Evolutionary conservation across 2,888 invertebrate species (phyloP).

Genomic region (Pogonocherus hispidulus): DNA sequence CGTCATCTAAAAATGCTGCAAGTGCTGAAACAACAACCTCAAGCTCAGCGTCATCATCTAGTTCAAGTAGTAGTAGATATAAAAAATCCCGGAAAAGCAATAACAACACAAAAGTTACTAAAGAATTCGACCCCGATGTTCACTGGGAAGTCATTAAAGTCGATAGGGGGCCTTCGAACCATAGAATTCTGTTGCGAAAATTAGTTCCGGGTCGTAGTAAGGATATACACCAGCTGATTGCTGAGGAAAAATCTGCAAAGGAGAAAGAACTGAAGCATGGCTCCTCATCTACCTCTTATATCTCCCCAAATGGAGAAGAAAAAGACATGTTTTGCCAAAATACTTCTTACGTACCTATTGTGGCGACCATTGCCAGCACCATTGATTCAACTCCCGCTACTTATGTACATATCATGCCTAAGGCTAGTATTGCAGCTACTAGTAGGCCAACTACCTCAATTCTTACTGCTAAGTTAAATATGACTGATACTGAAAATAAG

Average conservation of each 20-base stretch:
- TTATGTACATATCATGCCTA: conserved; percentile 49
- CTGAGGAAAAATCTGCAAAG: conserved; percentile 60
- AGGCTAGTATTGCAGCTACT: conserved; percentile 39
- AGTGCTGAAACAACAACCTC: conserved; percentile 26
- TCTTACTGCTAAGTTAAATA: conserved; percentile 45
- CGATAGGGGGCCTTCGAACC: conserved; percentile 75
- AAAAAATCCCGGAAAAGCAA: conserved; percentile 50
- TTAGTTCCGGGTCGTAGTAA: conserved; percentile 61
- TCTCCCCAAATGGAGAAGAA: conserved; percentile 54
- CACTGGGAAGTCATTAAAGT: conserved; percentile 85
- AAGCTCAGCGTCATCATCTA: conserved; percentile 13
- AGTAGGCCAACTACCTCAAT: conserved; percentile 50
- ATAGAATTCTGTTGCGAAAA: conserved; percentile 62
- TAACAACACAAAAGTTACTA: conserved; percentile 53
- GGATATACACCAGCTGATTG: conserved; percentile 61
- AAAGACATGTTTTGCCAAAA: conserved; percentile 53
- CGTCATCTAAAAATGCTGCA: conserved; percentile 41
- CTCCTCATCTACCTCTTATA: conserved; percentile 50
- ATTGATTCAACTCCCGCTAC: conserved; percentile 46
- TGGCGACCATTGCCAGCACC: conserved; percentile 52
- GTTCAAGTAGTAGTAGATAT: conserved; percentile 39
- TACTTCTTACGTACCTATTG: conserved; percentile 56
- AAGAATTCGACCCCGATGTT: conserved; percentile 84
- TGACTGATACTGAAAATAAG: conserved; percentile 42
- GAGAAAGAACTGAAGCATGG: conserved; percentile 56